Evolutionary conservation across 2,797 vertebrate species (phyloP), one percentile per base, ranked within the genome.

Genomic region (Semotilus atromaculatus): DNA sequence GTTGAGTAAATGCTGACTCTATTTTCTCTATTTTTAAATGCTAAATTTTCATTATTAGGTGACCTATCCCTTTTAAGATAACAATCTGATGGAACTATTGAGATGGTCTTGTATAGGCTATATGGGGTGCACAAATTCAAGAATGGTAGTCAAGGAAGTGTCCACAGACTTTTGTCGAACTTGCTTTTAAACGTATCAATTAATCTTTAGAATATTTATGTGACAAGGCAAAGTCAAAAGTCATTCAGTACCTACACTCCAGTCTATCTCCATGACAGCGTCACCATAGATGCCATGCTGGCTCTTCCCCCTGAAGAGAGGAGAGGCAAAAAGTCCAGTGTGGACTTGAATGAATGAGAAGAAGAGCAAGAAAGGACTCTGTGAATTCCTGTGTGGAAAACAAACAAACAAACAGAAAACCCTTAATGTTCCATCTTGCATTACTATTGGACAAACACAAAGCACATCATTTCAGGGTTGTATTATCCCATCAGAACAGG

Each of bases 221-320:
- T n/a, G 4, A 62, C 18, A 53, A 31, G 13, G 62, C 60, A 64
- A 31, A 34, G 53, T 36, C n/a, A 62, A 77, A 26, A 62, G 73
- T 62, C 64, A 53, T 45, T 74, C 36, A 78, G 40, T 92, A 98
- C 97, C 97, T 2, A 98, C 93, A 21, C 96, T 96, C 97, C 97
- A 97, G 90, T 99, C 97, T 92, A 98, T 95, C 87, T 99, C 97
- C 58, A 97, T 96, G 14, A 95, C 94, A 0, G 95, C 93, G 55
- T 98, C 97, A 0, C 97, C 97, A 6, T 98, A 98, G 62, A 95
- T 80, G 1, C 97, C 96, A 3, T 98, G 97, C 0, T 51, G 88
- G 88, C 97, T 98, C 4, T 90, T 95, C 64, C 96, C 96, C 36
- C 84, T 93, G 86, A 98, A 98, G 0, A 81, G 72, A 1, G 91